Evolutionary conservation across 2,113 vertebrate species (phyloP).

Genomic region (Cinclus cinclus): DNA sequence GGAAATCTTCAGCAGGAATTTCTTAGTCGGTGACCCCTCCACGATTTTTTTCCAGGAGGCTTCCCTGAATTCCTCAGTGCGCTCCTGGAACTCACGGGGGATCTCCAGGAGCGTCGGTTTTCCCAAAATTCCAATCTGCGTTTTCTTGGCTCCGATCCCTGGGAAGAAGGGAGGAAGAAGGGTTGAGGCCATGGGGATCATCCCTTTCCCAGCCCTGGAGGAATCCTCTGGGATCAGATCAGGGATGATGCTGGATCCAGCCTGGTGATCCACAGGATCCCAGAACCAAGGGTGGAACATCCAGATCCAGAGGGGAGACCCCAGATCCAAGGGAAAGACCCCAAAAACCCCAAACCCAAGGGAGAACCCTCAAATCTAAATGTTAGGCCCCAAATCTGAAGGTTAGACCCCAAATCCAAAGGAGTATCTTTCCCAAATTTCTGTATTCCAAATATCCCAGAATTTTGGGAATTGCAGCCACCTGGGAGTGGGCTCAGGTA

Average conservation of each 20-base stretch:
- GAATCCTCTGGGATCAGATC: not conserved
- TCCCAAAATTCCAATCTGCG: not conserved
- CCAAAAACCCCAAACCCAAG: not conserved
- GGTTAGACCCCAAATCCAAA: rapidly evolving
- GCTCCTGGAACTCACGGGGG: rapidly evolving
- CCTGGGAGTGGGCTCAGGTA: rapidly evolving
- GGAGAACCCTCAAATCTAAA: not conserved
- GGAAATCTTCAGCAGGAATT: not conserved
- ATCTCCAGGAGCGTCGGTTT: not conserved
- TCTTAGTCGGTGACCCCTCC: rapidly evolving
- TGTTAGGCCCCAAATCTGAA: not conserved
- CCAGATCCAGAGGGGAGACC: not conserved
- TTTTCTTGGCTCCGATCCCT: rapidly evolving
- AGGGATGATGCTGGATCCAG: rapidly evolving
- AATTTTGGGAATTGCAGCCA: not conserved
- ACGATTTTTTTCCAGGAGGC: not conserved
- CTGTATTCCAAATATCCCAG: too few species aligned
- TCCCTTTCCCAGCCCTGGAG: rapidly evolving
- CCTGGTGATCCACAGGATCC: not conserved
- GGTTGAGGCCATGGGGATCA: rapidly evolving
- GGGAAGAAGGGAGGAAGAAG: not conserved
- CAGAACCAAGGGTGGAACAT: not conserved
- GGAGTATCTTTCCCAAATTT: not conserved
- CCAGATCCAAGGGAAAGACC: not conserved
- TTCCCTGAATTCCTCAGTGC: rapidly evolving